Evolutionary conservation across 64 coral and sea anemone species (phyloP).

Genomic region (Catalaphyllia jardinei): DNA sequence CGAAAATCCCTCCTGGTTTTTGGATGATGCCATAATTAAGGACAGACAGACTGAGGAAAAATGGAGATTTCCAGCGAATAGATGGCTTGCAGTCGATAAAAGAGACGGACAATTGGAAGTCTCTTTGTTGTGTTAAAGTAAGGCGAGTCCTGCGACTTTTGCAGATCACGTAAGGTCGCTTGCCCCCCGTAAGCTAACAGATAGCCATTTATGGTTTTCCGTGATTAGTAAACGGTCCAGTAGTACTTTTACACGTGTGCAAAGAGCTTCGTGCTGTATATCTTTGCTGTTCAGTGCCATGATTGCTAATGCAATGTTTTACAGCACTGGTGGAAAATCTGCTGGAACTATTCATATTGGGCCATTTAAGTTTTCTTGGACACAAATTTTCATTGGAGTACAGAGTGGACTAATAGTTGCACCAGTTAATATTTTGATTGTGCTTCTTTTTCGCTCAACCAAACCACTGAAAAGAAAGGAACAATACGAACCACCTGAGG

Average conservation of each 20-base stretch:
- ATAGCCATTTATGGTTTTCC: slow-evolving; percentile 57
- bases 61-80: slow-evolving; percentile 20
- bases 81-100: slow-evolving; percentile 56
- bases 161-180: slow-evolving; percentile 7
- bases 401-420: slow-evolving; percentile 27
- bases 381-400: slow-evolving; percentile 13
- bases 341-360: slow-evolving; percentile 4
- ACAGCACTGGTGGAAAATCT: slow-evolving; percentile 13
- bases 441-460: neutral
- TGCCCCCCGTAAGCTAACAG: slow-evolving; percentile 1
- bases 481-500: neutral
- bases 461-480: neutral
- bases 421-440: slow-evolving; percentile 7
- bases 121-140: neutral
- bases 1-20: slow-evolving; percentile 47
- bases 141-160: neutral
- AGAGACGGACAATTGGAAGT: slow-evolving; percentile 34
- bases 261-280: slow-evolving; percentile 55
- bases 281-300: slow-evolving; percentile 39
- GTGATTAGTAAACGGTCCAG: slow-evolving; percentile 29
- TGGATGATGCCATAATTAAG: slow-evolving; percentile 1
- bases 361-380: slow-evolving; percentile 27
- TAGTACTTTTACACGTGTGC: slow-evolving; percentile 52
- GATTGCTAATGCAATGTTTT: slow-evolving; percentile 65
- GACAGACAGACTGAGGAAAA: slow-evolving; percentile 46